Evolutionary conservation across 2,797 vertebrate genomes (phyloP), one percentile per base, ranked within the genome.

Genomic region (Anabacerthia variegaticeps): DNA sequence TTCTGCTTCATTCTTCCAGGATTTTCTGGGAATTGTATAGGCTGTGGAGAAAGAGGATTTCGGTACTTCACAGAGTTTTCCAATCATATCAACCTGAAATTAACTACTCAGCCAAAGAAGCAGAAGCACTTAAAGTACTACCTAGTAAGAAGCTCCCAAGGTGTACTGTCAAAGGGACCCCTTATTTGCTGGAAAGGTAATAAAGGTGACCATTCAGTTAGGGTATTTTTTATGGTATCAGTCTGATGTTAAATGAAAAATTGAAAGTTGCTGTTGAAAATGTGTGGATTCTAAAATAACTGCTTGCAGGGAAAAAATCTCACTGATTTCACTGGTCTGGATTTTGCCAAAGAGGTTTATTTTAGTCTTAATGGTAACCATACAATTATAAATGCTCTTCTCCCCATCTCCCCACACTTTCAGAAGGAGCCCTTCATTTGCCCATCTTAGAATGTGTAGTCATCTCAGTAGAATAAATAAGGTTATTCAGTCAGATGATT

Each of bases 81-180:
- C 49, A 99, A 99, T 98, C 99, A 99, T 97, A 99, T 99, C 97
- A 99, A 99, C 98, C 98, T 99, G 98, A 99, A 99, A 97, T 98
- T 99, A 92, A 99, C 99, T 97, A 99, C 99, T 39, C 99, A 99
- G 98, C 99, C 99, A 97, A 99, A 99, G 98, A 99, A 99, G 99
- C 99, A 99, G 99, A 99, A 99, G 99, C 99, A 99, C 99, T 99
- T 99, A 99, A 99, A 99, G 98, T 99, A 99, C 98, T 98, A 99
- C 99, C 98, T 99, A 98, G 98, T 99, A 98, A 99, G 99, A 97
- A 99, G 98, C 96, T 98, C 99, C 92, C 99, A 99, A 97, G 99
- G 99, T 97, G 98, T 99, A 96, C 98, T 99, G 97, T 99, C 98
- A 88, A 99, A 99, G 98, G 99, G 99, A 95, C 98, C 99, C 39